phyloP scores from a whole-genome alignment of 2,797 vertebrate species.

The Acropternis orthonyx region DNA sequence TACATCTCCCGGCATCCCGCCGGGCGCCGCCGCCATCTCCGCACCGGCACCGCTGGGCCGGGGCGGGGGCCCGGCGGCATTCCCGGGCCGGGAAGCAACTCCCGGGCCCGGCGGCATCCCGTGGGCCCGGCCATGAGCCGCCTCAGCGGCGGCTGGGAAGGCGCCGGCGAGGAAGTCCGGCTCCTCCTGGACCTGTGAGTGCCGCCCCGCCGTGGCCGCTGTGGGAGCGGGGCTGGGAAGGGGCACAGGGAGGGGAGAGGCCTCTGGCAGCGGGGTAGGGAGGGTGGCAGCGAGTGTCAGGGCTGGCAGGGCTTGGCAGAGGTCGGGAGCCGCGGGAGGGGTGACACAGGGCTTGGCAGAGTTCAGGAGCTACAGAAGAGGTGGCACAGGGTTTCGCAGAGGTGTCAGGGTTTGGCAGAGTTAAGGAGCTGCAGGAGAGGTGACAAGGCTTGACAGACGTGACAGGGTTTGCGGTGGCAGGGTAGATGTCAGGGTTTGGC shows the following conservation, averaged over 20 bases:
- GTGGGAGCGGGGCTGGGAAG: neutral
- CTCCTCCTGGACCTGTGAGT: slow-evolving; percentile 69
- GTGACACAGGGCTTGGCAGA: too few relatives aligned
- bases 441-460: neutral
- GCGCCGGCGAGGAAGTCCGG: neutral
- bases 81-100: too few relatives aligned
- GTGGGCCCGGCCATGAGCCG: neutral
- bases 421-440: neutral
- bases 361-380: neutral
- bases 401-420: neutral
- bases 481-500: neutral
- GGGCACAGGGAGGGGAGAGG: accelerated
- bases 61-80: neutral
- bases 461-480: neutral
- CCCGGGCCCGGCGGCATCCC: neutral
- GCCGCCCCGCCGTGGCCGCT: neutral
- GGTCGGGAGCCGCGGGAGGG: too few relatives aligned
- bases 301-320: neutral
- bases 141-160: neutral
- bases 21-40: neutral
- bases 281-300: neutral
- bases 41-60: neutral
- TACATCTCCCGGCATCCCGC: slow-evolving; percentile 35
- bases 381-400: neutral
- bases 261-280: neutral